Base-by-base conservation (phyloP, 2,113 vertebrate genomes). In the Ctenodactylus gundi region DNA sequence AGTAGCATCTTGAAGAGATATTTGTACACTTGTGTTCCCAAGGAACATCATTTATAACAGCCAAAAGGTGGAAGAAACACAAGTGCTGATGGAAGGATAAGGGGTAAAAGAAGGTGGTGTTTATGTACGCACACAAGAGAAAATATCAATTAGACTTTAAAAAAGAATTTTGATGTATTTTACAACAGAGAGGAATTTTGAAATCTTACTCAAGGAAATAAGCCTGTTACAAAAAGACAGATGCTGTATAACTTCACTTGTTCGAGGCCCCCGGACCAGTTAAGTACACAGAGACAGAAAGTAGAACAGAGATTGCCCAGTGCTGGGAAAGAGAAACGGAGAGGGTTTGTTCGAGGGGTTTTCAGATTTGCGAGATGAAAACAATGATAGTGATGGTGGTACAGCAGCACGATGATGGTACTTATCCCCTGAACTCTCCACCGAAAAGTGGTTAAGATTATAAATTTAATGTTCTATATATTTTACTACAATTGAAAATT, bases 331-430 rank as follows among this genome's bases (percentile, higher is more conserved):
- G n/a, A 44, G 29, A 13, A 65, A 29, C 55, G 39, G 36, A 39
- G 23, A 78, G 13, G 36, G 87, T 25, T 46, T 53, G 4, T 77
- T 83, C 44, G 46, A 70, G 12, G 25, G 4, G 13, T 67, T 44
- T 85, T 87, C 77, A 83, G n/a, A 77, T 75, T 51, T 92, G 12
- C 4, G 27, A 88, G 72, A 36, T 88, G 13, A 58, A 88, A 91
- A 73, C 27, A 46, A n/a, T 60, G n/a, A 60, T 36, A 17, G 21
- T 73, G 34, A 41, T 21, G 0, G n/a, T 46, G 53, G 11, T 20
- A 46, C 41, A 36, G 9, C 7, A 72, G 31, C 51, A 8, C 87
- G 53, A 82, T 76, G 53, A 82, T 76, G 64, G 10, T 70, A 49
- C 10, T 77, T 57, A 67, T 77, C 15, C 6, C 51, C 27, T 77